Evolutionary conservation across 2,113 vertebrate genomes (phyloP).

Genomic region (Hipposideros armiger): DNA sequence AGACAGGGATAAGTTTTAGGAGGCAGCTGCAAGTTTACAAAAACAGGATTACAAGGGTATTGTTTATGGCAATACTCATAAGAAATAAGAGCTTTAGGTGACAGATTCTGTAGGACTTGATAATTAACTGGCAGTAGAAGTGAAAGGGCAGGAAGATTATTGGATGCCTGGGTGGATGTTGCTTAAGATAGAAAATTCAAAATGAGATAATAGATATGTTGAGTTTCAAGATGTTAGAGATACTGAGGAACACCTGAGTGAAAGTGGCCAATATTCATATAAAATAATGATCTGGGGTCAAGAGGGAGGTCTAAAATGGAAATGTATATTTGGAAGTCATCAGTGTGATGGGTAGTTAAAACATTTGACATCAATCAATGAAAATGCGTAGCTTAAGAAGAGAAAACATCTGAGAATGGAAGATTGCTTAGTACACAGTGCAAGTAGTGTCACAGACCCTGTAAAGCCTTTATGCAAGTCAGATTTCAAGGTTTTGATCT

Average conservation of each 20-base stretch:
- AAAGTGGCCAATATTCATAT: neutral
- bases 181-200: neutral
- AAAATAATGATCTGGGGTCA: neutral
- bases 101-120: neutral
- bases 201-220: neutral
- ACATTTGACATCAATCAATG: neutral
- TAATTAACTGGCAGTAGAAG: neutral
- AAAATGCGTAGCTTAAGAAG: neutral
- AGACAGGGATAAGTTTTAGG: conserved; percentile 13
- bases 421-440: neutral
- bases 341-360: neutral
- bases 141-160: neutral
- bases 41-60: conserved; percentile 33
- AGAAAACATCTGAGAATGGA: neutral
- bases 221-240: neutral
- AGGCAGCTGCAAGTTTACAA: conserved; percentile 9
- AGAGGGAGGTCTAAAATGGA: neutral
- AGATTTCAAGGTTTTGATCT: neutral
- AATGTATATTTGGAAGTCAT: neutral
- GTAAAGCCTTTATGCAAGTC: neutral
- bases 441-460: neutral
- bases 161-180: neutral
- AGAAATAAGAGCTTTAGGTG: conserved; percentile 39
- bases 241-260: neutral
- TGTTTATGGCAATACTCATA: neutral